Conservation (phyloP, 2,113 vertebrate species). For the Acinonyx jubatus region DNA sequence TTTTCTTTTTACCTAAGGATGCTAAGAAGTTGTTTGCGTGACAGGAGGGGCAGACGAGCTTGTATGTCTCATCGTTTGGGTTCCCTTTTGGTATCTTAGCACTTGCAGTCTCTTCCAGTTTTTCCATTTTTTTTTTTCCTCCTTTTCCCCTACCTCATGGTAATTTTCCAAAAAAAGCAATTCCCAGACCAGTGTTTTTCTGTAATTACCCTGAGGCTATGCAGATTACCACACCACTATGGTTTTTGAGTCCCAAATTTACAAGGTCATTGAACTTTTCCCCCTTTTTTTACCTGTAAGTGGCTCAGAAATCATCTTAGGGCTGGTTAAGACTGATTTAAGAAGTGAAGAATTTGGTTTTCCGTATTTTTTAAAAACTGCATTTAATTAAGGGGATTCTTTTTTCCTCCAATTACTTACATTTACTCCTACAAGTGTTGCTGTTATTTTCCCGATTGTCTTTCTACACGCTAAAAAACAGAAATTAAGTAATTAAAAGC, state of each 20-base stretch:
- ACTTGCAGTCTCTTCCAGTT: not conserved
- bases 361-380: not conserved
- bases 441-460: not conserved
- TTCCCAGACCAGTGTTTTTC: conserved; percentile 43
- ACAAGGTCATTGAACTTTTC: conserved; percentile 71
- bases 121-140: not conserved
- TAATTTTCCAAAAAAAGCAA: conserved; percentile 60
- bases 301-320: not conserved
- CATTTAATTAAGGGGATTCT: conserved; percentile 22
- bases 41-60: not conserved
- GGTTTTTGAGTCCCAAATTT: not conserved
- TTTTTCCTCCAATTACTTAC: not conserved
- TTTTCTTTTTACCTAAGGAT: conserved; percentile 55
- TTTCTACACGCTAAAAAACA: not conserved
- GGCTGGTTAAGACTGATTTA: conserved; percentile 23
- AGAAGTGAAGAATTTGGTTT: conserved; percentile 6
- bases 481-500: conserved; percentile 29
- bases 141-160: not conserved
- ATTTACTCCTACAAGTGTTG: not conserved
- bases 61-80: not conserved
- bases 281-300: conserved; percentile 3
- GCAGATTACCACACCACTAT: not conserved
- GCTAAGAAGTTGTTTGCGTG: conserved; percentile 55
- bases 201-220: not conserved
- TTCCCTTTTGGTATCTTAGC: not conserved